Conservation (phyloP, 2,113 vertebrate genomes). For the Ptyas mucosa region DNA sequence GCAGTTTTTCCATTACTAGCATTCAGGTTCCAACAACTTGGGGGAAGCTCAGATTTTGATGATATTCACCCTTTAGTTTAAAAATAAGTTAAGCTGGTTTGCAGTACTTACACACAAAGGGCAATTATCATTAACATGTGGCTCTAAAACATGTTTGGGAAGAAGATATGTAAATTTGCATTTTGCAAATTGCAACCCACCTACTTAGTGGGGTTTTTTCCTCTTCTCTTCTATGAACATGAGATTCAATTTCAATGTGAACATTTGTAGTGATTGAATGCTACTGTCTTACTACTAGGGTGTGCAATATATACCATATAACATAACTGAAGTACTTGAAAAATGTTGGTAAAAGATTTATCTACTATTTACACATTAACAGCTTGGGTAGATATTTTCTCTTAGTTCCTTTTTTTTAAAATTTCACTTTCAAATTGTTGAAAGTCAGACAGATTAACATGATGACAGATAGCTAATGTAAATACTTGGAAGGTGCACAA, state of each 20-base stretch:
- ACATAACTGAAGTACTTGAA: not conserved
- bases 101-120: not conserved
- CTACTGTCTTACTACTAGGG: not conserved
- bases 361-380: not conserved
- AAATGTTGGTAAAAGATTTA: not conserved
- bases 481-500: slow-evolving; percentile 29
- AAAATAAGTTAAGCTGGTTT: not conserved
- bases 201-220: not conserved
- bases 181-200: not conserved
- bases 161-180: not conserved
- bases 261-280: not conserved
- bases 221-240: not conserved
- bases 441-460: not conserved
- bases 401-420: slow-evolving; percentile 10
- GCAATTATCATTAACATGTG: not conserved
- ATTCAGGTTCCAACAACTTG: not conserved
- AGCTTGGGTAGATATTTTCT: not conserved
- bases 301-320: not conserved
- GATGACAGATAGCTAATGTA: not conserved
- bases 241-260: not conserved
- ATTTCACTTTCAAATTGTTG: not conserved
- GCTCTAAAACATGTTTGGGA: not conserved
- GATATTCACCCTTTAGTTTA: not conserved
- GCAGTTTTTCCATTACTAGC: not conserved
- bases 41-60: not conserved